A percentile compares a stretch with the other conserved stretches of the same genome.
phyloP scores from a whole-genome alignment of 2,888 invertebrate genomes.

The Exephanes ischioxanthus region DNA sequence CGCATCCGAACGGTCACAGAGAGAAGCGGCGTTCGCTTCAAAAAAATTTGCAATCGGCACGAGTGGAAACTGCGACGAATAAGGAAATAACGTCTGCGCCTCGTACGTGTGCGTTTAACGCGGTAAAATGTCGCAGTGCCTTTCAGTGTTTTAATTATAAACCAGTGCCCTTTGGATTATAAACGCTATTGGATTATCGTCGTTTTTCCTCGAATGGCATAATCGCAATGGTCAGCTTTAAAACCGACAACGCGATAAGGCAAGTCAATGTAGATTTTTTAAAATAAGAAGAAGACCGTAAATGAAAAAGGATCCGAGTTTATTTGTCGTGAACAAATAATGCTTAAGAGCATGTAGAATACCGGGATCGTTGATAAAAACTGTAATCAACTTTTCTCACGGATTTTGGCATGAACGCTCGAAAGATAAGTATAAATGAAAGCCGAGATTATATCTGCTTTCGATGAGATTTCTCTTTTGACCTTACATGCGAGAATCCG shows the following conservation, averaged over 20 bases:
- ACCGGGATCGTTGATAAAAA: no score
- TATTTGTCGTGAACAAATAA: no score
- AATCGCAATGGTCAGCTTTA: conserved; percentile 62
- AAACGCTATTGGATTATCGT: conserved; percentile 1
- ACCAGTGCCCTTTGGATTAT: conserved; percentile 12
- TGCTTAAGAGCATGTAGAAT: no score
- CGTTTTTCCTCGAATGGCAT: background rate
- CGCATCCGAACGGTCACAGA: conserved; percentile 70
- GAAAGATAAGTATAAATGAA: no score
- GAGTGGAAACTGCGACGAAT: background rate
- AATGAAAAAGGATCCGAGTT: no score
- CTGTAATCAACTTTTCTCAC: no score
- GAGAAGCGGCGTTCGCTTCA: conserved; percentile 24
- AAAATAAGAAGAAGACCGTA: background rate
- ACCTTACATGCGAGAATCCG: no score
- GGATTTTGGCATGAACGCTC: no score
- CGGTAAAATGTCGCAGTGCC: background rate
- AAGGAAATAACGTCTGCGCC: background rate
- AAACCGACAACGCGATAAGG: conserved; percentile 60
- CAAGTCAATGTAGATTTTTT: conserved; percentile 2
- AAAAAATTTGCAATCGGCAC: background rate
- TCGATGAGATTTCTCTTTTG: no score
- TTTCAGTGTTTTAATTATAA: conserved; percentile 4
- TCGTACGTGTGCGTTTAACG: background rate
- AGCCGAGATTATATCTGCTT: no score